Base-by-base conservation (phyloP, 2,888 invertebrate genomes). In the Linnaemya vulpina region DNA sequence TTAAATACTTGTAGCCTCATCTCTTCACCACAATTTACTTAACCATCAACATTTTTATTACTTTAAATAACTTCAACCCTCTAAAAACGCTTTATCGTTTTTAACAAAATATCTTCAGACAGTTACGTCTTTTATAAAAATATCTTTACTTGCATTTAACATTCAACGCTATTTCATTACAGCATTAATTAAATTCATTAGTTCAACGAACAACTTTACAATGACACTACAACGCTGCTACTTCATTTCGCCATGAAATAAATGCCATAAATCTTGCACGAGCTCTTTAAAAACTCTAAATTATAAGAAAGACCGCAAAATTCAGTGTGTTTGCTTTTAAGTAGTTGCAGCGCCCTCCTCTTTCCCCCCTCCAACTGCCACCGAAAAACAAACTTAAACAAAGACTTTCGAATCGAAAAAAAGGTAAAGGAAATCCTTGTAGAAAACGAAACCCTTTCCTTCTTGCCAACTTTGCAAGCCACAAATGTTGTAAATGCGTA, bases 181-280 rank as follows among this genome's bases (percentile, higher is more conserved):
- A 78, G 82, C 86, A 87, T 88, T 87, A 88, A 88, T 88, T 87
- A 88, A 87, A 88, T 88, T 87, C 87, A 88, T 88, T 88, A 87
- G 87, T 82, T 85, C 85, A 86, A 84, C 71, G 81, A 87, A 74
- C 78, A 78, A 58, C 63, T 78, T 77, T 77, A 78, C 81, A 75
- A 86, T 77, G 84, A 80, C 78, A 74, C 38, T 67, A 40, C 20
- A 70, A 62, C 13, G 49, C 51, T 30, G 38, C 49, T 55, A 17
- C 51, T 51, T 35, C 38, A 68, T 20, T 77, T 78, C 9, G 15
- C 40, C 15, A 20, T 20, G 60, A 60, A 51, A 49, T 17, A 49
- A 38, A 60, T 8, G 68, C 60, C 60, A 77, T 74, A 74, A 80
- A 74, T 80, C 74, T 74, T 80, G 40, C 20, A 49, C 13, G 30